Evolutionary conservation across 2,888 invertebrate species (phyloP), one percentile per base, ranked within the genome.

Genomic region (Ormyrus labotus): DNA sequence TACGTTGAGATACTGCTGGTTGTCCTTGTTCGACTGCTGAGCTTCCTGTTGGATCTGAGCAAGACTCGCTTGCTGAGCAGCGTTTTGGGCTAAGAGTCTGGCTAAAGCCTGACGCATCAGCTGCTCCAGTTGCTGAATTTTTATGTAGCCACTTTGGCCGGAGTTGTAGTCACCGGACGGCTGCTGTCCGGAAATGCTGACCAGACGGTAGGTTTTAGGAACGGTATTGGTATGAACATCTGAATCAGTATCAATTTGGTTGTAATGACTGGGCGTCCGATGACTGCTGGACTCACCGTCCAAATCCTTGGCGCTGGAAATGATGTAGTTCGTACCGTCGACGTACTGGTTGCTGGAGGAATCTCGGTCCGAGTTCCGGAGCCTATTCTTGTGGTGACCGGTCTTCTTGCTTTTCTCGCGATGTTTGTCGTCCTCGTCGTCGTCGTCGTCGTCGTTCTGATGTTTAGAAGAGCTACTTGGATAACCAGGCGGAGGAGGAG

Each of bases 251-350:
- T 87, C 87, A 53, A 88, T 57, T 68, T 88, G 88, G 78, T 88
- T 90, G 69, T 87, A 86, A 0, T 83, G 77, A 13, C 78, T 86
- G 5, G 85, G 84, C 0, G 82, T 34, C 67, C 88, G 87, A 78
- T 89, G 87, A 2, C 84, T 86, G 48, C 86, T 88, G 0, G 90
- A 84, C 10, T 89, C 88, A 1, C 85, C 81, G 34, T 89, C 89
- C 9, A 89, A 84, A 61, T 90, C 90, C 63, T 86, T 89, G 3
- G 85, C 72, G 6, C 71, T 86, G 0, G 85, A 84, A 0, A 87
- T 85, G 11, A 90, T 83, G 69, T 86, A 89, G 68, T 90, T 90
- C 2, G 74, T 86, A 0, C 87, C 89, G 64, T 90, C 90, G 5
- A 87, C 83, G 72, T 86, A 89, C n/a, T 87, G 87, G 34, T 78